Conservation (phyloP, 2,888 invertebrate genomes). For the Margaritifera margaritifera region DNA sequence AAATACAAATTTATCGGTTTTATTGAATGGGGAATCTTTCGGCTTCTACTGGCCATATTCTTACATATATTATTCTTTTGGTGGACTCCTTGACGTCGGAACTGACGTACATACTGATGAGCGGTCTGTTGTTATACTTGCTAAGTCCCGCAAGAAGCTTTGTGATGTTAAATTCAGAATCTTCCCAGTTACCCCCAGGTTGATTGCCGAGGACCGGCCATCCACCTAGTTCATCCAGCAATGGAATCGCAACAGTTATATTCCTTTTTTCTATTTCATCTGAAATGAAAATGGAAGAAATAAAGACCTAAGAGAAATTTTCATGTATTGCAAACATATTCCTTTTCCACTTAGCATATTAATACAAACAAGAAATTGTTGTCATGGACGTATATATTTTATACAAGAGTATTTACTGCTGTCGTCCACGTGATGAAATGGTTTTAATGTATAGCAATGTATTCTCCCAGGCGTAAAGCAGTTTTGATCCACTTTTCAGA, state of each 20-base stretch:
- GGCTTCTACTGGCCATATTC: slow-evolving; percentile 6
- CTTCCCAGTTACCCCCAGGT: slow-evolving; percentile 77
- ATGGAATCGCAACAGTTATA: slow-evolving; percentile 67
- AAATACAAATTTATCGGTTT: too few relatives aligned
- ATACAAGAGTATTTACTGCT: too few relatives aligned
- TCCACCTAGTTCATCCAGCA: slow-evolving; percentile 84
- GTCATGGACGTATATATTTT: too few relatives aligned
- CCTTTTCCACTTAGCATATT: too few relatives aligned
- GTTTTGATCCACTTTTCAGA: too few relatives aligned
- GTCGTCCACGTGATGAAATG: too few relatives aligned
- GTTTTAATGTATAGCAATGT: too few relatives aligned
- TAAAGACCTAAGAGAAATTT: too few relatives aligned
- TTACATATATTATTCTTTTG: slow-evolving; percentile 88
- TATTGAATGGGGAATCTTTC: too few relatives aligned
- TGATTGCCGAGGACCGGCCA: slow-evolving; percentile 80
- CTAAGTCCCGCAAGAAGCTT: slow-evolving; percentile 76
- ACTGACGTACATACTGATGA: slow-evolving; percentile 77
- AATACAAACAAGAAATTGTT: too few relatives aligned
- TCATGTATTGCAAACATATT: too few relatives aligned
- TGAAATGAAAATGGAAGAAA: slow-evolving; percentile 65
- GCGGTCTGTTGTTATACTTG: slow-evolving; percentile 81
- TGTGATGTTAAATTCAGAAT: slow-evolving; percentile 72
- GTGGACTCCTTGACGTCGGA: slow-evolving; percentile 93
- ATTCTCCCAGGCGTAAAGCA: too few relatives aligned
- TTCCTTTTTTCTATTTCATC: slow-evolving; percentile 81